Conservation (phyloP, 1,140 invertebrate species). For the Nephotettix cincticeps region DNA sequence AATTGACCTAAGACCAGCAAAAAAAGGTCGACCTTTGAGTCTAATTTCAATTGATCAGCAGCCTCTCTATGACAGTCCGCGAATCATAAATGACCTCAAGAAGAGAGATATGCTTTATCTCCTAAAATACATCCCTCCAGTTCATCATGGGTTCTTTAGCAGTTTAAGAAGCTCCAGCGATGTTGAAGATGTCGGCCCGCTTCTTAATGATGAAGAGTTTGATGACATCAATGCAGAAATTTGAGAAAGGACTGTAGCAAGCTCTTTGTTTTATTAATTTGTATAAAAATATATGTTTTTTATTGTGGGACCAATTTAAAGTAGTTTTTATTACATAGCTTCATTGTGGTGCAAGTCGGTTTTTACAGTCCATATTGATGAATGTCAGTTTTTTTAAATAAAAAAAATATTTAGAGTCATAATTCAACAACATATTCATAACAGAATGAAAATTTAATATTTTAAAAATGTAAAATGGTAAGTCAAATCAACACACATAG, state of each 20-base stretch:
- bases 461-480: not conserved
- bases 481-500: not conserved
- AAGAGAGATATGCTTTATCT: conserved; percentile 25
- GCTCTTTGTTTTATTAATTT: too few relatives aligned
- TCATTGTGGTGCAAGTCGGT: too few relatives aligned
- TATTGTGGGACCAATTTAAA: too few relatives aligned
- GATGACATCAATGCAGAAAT: too few relatives aligned
- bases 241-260: too few relatives aligned
- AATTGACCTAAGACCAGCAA: not conserved
- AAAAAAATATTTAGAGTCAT: not conserved
- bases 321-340: too few relatives aligned
- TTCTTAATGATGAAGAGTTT: not conserved
- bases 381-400: not conserved
- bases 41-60: not conserved
- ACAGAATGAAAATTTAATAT: conserved; percentile 11
- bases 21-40: conserved; percentile 11
- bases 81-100: conserved; percentile 1
- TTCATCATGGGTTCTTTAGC: conserved; percentile 26
- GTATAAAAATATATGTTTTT: too few relatives aligned
- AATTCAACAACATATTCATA: not conserved
- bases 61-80: conserved; percentile 4
- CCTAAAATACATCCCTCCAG: conserved; percentile 23
- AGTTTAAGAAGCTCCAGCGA: not conserved
- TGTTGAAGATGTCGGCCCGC: not conserved
- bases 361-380: not conserved